Evolutionary conservation across 2,888 invertebrate species (phyloP).

Genomic region (Drosophila dives): DNA sequence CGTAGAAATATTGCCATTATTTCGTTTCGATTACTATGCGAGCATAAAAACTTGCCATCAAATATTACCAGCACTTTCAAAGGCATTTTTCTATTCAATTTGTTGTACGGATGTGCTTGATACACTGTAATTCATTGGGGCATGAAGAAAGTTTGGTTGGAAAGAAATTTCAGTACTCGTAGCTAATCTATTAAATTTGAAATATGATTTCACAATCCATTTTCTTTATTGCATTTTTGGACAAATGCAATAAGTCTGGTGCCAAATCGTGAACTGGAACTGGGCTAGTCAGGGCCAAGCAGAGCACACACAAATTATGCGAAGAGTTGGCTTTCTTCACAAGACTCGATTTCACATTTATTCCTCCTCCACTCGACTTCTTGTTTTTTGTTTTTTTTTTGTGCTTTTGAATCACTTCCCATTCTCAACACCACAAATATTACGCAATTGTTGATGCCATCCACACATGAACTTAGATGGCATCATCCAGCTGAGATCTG

Average conservation of each 20-base stretch:
- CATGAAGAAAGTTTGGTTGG: constrained; percentile 31
- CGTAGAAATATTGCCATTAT: constrained; percentile 3
- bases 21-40: constrained; percentile 10
- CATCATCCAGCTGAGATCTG: constrained; percentile 22
- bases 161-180: constrained; percentile 28
- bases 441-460: constrained; percentile 67
- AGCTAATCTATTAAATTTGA: constrained; percentile 72
- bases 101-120: constrained; percentile 39
- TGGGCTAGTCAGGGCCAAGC: constrained; percentile 3
- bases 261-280: constrained; percentile 25
- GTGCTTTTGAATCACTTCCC: not conserved
- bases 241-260: constrained; percentile 51
- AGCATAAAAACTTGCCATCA: constrained; percentile 16
- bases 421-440: constrained; percentile 12
- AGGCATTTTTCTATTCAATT: constrained; percentile 21
- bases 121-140: constrained; percentile 50
- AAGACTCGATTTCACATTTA: constrained; percentile 45
- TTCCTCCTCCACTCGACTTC: not conserved
- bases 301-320: constrained; percentile 32
- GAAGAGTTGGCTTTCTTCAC: constrained; percentile 24
- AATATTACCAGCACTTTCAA: constrained; percentile 16
- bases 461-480: constrained; percentile 19
- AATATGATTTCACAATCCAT: constrained; percentile 52
- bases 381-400: not conserved
- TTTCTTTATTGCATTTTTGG: constrained; percentile 22